Evolutionary conservation across 2,888 invertebrate genomes (phyloP).

Genomic region (Temnothorax rugatulus): DNA sequence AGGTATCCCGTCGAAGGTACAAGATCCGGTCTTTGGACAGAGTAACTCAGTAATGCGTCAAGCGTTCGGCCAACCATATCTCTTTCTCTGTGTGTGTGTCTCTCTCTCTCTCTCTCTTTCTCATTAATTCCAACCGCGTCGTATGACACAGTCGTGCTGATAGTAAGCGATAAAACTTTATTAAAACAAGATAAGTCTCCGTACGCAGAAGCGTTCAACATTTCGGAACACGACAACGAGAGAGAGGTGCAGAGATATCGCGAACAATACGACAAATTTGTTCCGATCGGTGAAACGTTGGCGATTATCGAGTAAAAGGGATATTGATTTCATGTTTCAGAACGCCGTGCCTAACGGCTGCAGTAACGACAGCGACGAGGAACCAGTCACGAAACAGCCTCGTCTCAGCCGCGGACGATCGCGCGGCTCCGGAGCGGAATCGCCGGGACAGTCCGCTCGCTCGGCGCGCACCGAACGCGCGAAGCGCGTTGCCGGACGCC

Average conservation of each 20-base stretch:
- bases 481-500: constrained; percentile 52
- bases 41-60: constrained; percentile 14
- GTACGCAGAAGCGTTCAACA: constrained; percentile 5
- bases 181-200: constrained; percentile 47
- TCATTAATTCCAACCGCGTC: background rate
- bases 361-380: constrained; percentile 91
- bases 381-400: constrained; percentile 92
- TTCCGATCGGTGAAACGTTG: background rate
- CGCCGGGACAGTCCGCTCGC: constrained; percentile 72
- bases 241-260: constrained; percentile 11
- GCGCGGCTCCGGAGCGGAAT: constrained; percentile 71
- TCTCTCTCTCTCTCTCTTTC: background rate
- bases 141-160: constrained; percentile 24
- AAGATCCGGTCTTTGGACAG: constrained; percentile 8
- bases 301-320: constrained; percentile 55
- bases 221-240: constrained; percentile 10
- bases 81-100: background rate
- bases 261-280: constrained; percentile 1
- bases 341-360: constrained; percentile 87
- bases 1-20: constrained; percentile 18
- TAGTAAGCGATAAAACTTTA: constrained; percentile 48
- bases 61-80: background rate
- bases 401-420: constrained; percentile 86
- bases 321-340: constrained; percentile 86
- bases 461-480: constrained; percentile 65